Evolutionary conservation across 2,113 vertebrate species (phyloP), one percentile per base, ranked within the genome.

Genomic region (Aspiorhynchus laticeps): DNA sequence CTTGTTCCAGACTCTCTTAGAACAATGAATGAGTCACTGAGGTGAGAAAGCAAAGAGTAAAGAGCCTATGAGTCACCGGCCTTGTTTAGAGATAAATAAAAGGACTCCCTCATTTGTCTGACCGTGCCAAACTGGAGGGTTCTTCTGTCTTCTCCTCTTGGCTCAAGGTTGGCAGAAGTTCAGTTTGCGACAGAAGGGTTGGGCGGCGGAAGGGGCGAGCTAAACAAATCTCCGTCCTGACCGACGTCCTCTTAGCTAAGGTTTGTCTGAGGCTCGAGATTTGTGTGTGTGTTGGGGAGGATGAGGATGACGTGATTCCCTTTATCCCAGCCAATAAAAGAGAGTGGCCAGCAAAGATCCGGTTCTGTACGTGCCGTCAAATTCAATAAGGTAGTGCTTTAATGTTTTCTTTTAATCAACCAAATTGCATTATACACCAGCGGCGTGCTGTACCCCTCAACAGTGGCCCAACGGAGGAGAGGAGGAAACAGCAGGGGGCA

Each of bases 391-490:
- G 93, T 94, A 92, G 90, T 92, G 93, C 94, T 95, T 95, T 95
- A 96, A 95, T 95, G 95, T 96, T 95, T 95, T 95, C 94, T 94
- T 96, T 96, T 96, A 95, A 96, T 95, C 95, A 95, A 95, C 94
- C 93, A 96, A 95, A 96, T 96, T 95, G 93, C 95, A 95, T 96
- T 96, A 95, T 93, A 92, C 92, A 93, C 90, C 90, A 92, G 90
- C 87, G 90, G 81, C 90, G 88, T 89, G 91, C 87, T 91, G 89
- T 89, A 87, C 56, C 46, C n/a, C 5, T 81, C 26, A 67, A 31
- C 48, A 26, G 15, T 12, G 41, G 79, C 26, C 61, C 65, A 26
- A 14, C 51, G 38, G 82, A 78, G 63, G 21, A 78, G 46, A 75
- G 61, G 41, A 10, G 65, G 79, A 56, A 59, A 10, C 43, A n/a